A percentile compares a stretch with the other conserved stretches of the same genome.
phyloP scores from a whole-genome alignment of 2,888 invertebrate genomes.

The Cataglyphis altisquamis region DNA sequence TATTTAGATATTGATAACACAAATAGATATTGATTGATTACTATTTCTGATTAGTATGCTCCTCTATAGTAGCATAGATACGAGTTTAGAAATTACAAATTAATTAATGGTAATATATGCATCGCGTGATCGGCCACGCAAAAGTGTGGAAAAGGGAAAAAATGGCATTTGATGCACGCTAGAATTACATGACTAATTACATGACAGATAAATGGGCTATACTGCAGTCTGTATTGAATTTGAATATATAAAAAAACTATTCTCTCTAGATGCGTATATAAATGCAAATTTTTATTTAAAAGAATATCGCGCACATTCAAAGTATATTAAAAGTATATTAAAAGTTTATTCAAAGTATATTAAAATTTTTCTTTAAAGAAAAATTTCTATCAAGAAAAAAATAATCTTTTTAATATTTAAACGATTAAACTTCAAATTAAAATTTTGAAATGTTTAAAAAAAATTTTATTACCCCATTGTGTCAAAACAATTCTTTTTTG shows the following conservation, averaged over 20 bases:
- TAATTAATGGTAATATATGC: constrained; percentile 66
- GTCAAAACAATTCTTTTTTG: not conserved
- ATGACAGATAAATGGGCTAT: not conserved
- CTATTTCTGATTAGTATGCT: constrained; percentile 23
- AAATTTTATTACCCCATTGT: not conserved
- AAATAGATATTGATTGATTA: constrained; percentile 60
- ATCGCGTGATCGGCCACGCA: constrained; percentile 48
- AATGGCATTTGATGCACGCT: constrained; percentile 27
- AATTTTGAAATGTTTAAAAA: not conserved
- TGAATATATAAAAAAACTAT: not conserved
- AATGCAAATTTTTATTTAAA: not conserved
- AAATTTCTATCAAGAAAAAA: not conserved
- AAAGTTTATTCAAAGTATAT: not conserved
- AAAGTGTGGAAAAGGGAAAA: constrained; percentile 46
- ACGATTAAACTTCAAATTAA: not conserved
- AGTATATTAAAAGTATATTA: not conserved
- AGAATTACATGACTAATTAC: constrained; percentile 29
- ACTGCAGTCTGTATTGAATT: not conserved
- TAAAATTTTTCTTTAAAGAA: not conserved
- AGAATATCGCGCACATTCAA: not conserved
- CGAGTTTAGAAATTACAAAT: constrained; percentile 40
- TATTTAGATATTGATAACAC: constrained; percentile 29
- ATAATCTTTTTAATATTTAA: not conserved
- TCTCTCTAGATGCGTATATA: not conserved
- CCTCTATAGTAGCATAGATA: not conserved